Percentiles rank a stretch among this genome's conserved stretches.
Conservation (phyloP, 35 echinoderm and acorn worm species). For the Ophiothrix spiculata region DNA sequence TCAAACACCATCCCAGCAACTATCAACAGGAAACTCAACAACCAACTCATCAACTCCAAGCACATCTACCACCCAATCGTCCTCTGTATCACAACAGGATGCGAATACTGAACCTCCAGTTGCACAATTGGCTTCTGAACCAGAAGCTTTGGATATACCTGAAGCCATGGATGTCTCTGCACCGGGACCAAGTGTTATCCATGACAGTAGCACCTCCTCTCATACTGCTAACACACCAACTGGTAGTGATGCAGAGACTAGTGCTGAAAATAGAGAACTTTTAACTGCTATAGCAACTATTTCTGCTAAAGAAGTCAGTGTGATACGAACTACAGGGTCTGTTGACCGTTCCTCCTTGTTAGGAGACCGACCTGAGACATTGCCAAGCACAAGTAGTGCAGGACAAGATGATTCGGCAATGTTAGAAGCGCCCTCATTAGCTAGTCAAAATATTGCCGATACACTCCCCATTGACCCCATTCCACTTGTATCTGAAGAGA, state of each 20-base stretch:
- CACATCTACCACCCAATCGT: background rate
- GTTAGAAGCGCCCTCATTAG: background rate
- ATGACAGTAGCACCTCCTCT: background rate
- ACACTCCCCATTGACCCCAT: background rate
- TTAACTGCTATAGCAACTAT: constrained; percentile 34
- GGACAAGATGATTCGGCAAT: background rate
- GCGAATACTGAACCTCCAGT: background rate
- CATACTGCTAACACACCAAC: background rate
- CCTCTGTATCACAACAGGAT: background rate
- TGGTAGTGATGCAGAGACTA: background rate
- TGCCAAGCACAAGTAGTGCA: background rate
- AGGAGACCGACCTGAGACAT: background rate
- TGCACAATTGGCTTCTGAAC: background rate
- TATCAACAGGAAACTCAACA: background rate
- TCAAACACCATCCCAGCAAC: background rate
- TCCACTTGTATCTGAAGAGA: background rate
- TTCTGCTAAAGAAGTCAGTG: constrained; percentile 68
- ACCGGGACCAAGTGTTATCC: background rate
- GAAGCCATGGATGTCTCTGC: background rate
- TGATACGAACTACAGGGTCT: constrained; percentile 76
- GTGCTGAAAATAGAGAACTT: constrained; percentile 21
- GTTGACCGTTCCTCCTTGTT: constrained; percentile 50
- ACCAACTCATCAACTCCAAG: background rate
- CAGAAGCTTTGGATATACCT: too few species aligned
- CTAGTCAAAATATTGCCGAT: background rate